Evolutionary conservation across 1,140 invertebrate species (phyloP).

Genomic region (Polypedilum pembai): DNA sequence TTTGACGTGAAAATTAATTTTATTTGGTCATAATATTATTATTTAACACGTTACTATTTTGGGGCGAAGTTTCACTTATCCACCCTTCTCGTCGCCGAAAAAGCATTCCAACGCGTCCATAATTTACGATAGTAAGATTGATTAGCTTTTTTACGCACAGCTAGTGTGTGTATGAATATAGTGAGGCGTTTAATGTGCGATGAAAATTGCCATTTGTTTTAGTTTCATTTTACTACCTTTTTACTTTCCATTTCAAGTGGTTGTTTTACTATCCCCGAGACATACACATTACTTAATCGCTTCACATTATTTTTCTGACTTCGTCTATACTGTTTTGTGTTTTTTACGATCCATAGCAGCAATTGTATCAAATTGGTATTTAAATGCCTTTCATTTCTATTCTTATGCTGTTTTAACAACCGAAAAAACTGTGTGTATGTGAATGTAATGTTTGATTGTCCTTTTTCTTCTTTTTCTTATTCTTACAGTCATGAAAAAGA

Average conservation of each 20-base stretch:
- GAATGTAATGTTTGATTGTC: background rate
- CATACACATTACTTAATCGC: conserved; percentile 18
- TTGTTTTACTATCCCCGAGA: conserved; percentile 17
- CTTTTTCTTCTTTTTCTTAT: background rate
- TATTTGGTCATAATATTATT: conserved; percentile 24
- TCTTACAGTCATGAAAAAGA: too few species aligned
- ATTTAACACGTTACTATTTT: conserved; percentile 22
- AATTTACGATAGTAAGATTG: conserved; percentile 26
- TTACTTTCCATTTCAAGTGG: conserved; percentile 1
- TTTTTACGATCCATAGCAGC: conserved; percentile 27
- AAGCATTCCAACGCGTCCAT: background rate
- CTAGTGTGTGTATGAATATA: background rate
- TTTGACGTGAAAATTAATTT: conserved; percentile 28
- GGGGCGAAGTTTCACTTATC: background rate
- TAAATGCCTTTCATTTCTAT: background rate
- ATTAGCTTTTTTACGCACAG: conserved; percentile 22
- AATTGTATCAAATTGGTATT: conserved; percentile 23
- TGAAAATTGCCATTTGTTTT: conserved; percentile 26
- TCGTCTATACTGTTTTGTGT: background rate
- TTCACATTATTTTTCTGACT: conserved; percentile 13
- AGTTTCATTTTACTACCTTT: conserved; percentile 19
- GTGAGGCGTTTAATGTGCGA: conserved; percentile 24
- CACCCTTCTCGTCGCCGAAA: background rate
- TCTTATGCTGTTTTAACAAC: conserved; percentile 1
- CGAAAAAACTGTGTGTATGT: background rate